phyloP scores from a whole-genome alignment of 1,140 invertebrate species.

The Megalopta genalis region DNA sequence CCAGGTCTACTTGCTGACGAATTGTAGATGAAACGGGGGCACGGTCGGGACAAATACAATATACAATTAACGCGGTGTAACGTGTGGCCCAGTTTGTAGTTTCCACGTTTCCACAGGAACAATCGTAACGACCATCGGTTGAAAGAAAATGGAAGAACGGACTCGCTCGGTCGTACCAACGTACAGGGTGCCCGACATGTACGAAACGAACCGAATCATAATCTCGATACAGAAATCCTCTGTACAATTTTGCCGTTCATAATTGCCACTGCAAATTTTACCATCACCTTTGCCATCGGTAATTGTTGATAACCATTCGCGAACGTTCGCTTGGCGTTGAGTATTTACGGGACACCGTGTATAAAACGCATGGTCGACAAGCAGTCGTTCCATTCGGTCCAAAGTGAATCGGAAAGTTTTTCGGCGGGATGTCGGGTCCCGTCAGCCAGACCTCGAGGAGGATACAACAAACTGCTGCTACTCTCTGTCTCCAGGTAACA shows the following conservation, averaged over 20 bases:
- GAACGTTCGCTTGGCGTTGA: no score
- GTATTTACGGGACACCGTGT: no score
- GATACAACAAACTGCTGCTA: constrained; percentile 19
- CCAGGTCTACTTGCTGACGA: no score
- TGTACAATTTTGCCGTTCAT: no score
- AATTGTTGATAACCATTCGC: no score
- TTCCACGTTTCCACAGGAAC: background rate
- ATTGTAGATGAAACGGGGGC: background rate
- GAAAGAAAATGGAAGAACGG: background rate
- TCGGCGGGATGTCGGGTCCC: constrained; percentile 27
- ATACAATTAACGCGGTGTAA: background rate
- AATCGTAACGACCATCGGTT: background rate
- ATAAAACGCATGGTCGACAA: background rate
- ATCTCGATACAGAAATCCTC: no score
- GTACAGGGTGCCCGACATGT: no score
- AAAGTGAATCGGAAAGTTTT: constrained; percentile 43
- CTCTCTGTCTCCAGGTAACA: constrained; percentile 32
- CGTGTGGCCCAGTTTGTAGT: background rate
- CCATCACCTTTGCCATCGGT: no score
- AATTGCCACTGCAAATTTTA: no score
- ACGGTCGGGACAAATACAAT: background rate
- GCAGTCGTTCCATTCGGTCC: background rate
- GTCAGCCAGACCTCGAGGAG: constrained; percentile 14
- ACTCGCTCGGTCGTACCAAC: no score
- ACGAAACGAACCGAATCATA: no score